Evolutionary conservation across 2,888 invertebrate genomes (phyloP).

Genomic region (Drosophila suboccidentalis): DNA sequence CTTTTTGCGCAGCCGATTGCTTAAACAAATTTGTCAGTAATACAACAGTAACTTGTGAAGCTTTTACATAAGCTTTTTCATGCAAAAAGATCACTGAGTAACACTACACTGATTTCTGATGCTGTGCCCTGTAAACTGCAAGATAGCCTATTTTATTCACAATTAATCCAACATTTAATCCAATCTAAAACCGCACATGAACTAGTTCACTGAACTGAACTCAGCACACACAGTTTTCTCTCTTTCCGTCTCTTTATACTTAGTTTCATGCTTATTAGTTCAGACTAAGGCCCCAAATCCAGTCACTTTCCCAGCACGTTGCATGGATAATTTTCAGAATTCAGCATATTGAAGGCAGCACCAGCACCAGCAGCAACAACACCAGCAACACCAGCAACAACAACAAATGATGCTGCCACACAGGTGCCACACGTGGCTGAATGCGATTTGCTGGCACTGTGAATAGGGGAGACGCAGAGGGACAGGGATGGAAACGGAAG

Average conservation of each 20-base stretch:
- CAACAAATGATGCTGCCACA: conserved; percentile 35
- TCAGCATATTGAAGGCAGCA: conserved; percentile 46
- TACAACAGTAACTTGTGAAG: too few relatives aligned
- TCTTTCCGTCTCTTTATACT: conserved; percentile 7
- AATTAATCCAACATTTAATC: conserved; percentile 19
- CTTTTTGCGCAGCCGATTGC: background rate
- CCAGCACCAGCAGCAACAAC: conserved; percentile 16
- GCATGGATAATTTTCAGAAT: conserved; percentile 45
- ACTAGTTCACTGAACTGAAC: conserved; percentile 48
- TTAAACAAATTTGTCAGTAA: too few relatives aligned
- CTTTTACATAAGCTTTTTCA: too few relatives aligned
- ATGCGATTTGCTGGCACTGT: conserved; percentile 32
- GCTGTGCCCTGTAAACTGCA: background rate
- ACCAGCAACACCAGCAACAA: conserved; percentile 19
- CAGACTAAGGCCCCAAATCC: conserved; percentile 43
- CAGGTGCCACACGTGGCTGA: conserved; percentile 59
- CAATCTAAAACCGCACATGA: conserved; percentile 28
- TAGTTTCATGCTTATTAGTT: conserved; percentile 53
- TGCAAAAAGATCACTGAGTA: too few relatives aligned
- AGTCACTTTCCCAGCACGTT: conserved; percentile 33
- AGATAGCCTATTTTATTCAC: background rate
- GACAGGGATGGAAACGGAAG: background rate
- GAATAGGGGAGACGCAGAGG: too few relatives aligned
- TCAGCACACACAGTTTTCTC: conserved; percentile 3
- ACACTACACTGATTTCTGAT: background rate